Conservation (phyloP, 2,113 vertebrate species). For the Halichoerus grypus region DNA sequence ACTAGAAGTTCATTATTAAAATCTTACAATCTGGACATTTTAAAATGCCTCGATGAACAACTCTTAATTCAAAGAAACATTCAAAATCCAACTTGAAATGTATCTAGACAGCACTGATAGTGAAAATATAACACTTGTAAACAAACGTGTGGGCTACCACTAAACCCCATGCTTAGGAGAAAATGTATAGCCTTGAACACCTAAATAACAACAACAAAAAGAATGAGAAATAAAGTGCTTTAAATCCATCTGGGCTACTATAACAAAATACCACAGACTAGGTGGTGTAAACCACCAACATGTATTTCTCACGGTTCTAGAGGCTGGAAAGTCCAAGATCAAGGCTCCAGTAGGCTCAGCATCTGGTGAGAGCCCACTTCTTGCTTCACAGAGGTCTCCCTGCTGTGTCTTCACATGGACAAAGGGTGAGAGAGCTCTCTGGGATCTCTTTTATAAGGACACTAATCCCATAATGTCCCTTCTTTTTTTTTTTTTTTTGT, state of each 20-base stretch:
- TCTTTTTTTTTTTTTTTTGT: neutral
- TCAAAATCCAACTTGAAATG: slow-evolving; percentile 8
- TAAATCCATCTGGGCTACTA: neutral
- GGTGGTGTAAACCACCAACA: neutral
- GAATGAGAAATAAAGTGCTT: neutral
- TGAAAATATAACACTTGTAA: slow-evolving; percentile 9
- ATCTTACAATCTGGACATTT: neutral
- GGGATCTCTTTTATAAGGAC: neutral
- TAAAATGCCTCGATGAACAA: neutral
- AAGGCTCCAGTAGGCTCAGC: neutral
- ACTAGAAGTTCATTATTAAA: neutral
- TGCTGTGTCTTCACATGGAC: neutral
- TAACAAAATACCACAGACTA: neutral
- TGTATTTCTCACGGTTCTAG: neutral
- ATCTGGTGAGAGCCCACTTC: neutral
- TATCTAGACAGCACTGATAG: neutral
- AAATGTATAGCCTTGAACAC: neutral
- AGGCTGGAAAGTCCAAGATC: neutral
- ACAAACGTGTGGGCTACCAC: neutral
- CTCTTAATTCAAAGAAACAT: slow-evolving; percentile 19
- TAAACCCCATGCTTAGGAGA: neutral
- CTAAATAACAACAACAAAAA: neutral
- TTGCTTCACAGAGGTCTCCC: neutral
- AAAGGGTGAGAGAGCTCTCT: neutral
- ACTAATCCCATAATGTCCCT: neutral